Evolutionary conservation across 2,113 vertebrate species (phyloP).

Genomic region (Platanista minor): DNA sequence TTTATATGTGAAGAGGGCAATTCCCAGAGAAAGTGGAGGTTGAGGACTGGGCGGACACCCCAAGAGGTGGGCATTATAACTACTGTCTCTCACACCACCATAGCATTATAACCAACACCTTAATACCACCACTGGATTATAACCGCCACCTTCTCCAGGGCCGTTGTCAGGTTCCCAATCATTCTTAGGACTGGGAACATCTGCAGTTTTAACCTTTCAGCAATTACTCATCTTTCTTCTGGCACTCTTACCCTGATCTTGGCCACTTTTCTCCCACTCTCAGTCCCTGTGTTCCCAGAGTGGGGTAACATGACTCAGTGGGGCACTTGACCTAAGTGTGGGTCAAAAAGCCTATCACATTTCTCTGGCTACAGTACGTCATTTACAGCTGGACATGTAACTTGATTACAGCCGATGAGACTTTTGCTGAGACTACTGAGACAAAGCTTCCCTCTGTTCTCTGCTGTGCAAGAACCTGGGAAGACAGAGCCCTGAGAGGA

Average conservation of each 20-base stretch:
- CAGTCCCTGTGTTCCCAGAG: neutral
- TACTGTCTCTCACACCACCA: neutral
- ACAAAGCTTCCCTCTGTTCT: neutral
- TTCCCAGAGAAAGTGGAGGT: neutral
- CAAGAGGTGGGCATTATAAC: neutral
- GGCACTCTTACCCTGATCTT: neutral
- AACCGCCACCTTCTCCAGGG: neutral
- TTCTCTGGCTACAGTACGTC: neutral
- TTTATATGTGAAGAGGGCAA: neutral
- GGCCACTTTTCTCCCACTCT: neutral
- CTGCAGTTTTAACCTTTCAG: neutral
- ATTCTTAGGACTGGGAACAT: neutral
- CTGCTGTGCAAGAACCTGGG: neutral
- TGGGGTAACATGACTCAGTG: neutral
- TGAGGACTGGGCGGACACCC: neutral
- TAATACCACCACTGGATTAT: neutral
- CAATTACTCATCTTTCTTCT: neutral
- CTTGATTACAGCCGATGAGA: neutral
- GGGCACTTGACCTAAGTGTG: neutral
- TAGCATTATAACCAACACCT: neutral
- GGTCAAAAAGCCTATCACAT: neutral
- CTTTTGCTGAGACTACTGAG: neutral
- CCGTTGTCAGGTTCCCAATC: neutral
- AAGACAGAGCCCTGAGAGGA: neutral
- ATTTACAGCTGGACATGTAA: neutral